Evolutionary conservation across 2,113 vertebrate genomes (phyloP).

Genomic region (Tenebrosternarchus preto): DNA sequence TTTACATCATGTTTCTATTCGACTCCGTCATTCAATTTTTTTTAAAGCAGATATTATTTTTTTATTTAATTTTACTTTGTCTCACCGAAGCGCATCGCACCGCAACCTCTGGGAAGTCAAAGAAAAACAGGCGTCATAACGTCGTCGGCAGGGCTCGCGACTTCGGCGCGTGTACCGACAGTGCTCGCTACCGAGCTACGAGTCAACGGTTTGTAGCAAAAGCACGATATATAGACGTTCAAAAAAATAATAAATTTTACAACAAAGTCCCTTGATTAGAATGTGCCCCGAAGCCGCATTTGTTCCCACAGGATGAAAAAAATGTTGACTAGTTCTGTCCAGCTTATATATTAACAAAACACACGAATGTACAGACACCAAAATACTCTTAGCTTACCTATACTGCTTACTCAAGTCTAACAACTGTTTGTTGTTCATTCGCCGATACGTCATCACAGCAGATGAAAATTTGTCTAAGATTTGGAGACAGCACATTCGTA

Average conservation of each 20-base stretch:
- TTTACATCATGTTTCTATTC: neutral
- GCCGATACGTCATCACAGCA: slow-evolving; percentile 64
- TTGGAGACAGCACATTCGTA: slow-evolving; percentile 42
- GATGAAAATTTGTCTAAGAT: neutral
- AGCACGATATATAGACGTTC: neutral
- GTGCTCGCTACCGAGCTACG: no score
- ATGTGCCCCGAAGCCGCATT: neutral
- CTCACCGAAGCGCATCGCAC: slow-evolving; percentile 62
- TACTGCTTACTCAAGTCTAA: slow-evolving; percentile 71
- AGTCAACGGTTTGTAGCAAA: no score
- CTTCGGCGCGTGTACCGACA: slow-evolving; percentile 53
- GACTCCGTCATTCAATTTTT: neutral
- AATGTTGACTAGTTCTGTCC: neutral
- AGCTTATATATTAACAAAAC: neutral
- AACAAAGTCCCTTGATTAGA: neutral
- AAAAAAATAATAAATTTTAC: neutral
- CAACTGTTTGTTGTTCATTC: slow-evolving; percentile 78
- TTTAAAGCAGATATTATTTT: no score
- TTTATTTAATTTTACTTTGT: slow-evolving; percentile 47
- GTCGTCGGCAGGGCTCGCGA: slow-evolving; percentile 54
- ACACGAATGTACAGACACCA: slow-evolving; percentile 53
- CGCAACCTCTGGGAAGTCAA: slow-evolving; percentile 59
- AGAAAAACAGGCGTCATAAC: slow-evolving; percentile 75
- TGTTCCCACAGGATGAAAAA: neutral
- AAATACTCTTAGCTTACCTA: slow-evolving; percentile 52